Conservation (phyloP, 2,888 invertebrate genomes). For the Spialia ferax region DNA sequence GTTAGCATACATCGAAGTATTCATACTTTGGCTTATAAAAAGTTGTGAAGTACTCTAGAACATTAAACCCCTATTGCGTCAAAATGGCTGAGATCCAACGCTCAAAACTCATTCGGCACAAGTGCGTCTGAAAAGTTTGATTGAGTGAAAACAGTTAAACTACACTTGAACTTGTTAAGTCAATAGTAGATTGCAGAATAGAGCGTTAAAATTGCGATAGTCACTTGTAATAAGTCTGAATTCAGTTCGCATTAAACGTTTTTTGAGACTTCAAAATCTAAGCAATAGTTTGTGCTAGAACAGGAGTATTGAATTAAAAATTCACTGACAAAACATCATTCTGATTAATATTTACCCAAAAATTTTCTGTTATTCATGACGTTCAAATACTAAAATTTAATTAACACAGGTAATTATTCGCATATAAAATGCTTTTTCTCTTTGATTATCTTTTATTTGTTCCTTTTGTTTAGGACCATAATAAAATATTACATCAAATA, state of each 20-base stretch:
- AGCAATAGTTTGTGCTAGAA: no score
- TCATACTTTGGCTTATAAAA: slow-evolving; percentile 39
- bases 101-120: slow-evolving; percentile 20
- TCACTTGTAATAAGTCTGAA: background rate
- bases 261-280: background rate
- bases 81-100: slow-evolving; percentile 30
- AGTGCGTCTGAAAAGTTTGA: slow-evolving; percentile 34
- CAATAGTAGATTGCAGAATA: background rate
- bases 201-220: background rate
- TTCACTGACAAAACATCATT: no score
- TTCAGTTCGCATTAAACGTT: background rate
- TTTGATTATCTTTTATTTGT: no score
- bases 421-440: no score
- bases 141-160: slow-evolving; percentile 23
- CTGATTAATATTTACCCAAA: no score
- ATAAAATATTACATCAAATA: background rate
- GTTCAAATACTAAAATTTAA: no score
- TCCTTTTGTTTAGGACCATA: no score
- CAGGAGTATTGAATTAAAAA: no score
- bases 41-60: slow-evolving; percentile 23
- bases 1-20: slow-evolving; percentile 36
- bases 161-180: slow-evolving; percentile 8
- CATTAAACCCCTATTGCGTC: slow-evolving; percentile 37
- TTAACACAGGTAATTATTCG: no score
- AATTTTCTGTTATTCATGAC: no score